Evolutionary conservation across 2,113 vertebrate species (phyloP).

Genomic region (Apteryx owenii): DNA sequence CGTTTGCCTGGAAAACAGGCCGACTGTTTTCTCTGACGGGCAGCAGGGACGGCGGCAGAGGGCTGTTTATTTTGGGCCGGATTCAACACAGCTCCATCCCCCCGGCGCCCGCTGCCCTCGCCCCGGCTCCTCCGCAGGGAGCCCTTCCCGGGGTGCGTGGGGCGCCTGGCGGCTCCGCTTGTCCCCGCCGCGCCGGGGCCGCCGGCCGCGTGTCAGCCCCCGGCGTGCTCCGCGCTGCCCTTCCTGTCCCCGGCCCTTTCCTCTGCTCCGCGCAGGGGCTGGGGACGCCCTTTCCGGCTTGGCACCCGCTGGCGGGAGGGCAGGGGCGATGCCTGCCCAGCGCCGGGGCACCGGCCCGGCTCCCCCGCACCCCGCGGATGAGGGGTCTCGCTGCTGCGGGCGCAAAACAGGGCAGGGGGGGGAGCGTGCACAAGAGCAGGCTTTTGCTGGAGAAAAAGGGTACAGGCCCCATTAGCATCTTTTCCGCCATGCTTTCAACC

Average conservation of each 20-base stretch:
- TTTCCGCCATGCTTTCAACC: fast-evolving
- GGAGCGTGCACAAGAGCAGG: neutral
- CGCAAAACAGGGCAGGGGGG: too few relatives aligned
- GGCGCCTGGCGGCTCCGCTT: neutral
- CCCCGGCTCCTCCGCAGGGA: neutral
- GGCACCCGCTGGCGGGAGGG: neutral
- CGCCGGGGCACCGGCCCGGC: fast-evolving
- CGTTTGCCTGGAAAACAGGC: constrained; percentile 27
- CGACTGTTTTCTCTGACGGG: constrained; percentile 7
- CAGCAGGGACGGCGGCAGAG: neutral
- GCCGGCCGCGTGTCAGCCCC: neutral
- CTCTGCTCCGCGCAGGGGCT: neutral
- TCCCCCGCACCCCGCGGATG: fast-evolving
- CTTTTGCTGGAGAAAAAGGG: neutral
- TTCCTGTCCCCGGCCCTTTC: constrained; percentile 57
- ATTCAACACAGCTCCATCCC: neutral
- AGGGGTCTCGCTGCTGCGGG: too few relatives aligned
- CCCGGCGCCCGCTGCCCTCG: neutral
- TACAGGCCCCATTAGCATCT: fast-evolving
- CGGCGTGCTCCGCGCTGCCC: neutral
- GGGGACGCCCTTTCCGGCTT: constrained; percentile 72
- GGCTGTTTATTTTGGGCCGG: constrained; percentile 63
- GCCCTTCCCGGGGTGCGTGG: too few relatives aligned
- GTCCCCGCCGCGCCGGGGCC: neutral
- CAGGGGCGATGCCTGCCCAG: neutral